Evolutionary conservation across 1,140 invertebrate species (phyloP).

Genomic region (Propsilocerus akamusi): DNA sequence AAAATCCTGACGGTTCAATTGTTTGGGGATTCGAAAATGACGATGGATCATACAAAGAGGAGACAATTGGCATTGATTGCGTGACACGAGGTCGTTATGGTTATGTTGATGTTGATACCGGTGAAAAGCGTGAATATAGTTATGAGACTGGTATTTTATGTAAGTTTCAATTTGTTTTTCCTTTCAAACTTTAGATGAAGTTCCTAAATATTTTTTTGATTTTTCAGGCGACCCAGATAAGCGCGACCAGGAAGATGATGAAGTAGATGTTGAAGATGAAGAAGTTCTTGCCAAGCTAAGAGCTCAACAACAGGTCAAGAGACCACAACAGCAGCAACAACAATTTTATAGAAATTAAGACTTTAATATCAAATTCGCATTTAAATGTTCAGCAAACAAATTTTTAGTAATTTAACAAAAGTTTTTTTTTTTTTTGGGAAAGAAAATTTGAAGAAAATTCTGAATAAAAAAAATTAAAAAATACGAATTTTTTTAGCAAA

Average conservation of each 20-base stretch:
- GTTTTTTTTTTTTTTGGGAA: too few relatives aligned
- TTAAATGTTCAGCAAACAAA: background rate
- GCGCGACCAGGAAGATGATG: slow-evolving; percentile 33
- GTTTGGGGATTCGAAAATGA: slow-evolving; percentile 76
- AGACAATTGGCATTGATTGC: slow-evolving; percentile 60
- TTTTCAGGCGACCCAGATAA: slow-evolving; percentile 29
- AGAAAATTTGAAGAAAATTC: background rate
- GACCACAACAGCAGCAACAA: slow-evolving; percentile 10
- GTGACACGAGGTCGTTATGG: slow-evolving; percentile 31
- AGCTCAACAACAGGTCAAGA: slow-evolving; percentile 33
- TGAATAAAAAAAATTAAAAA: background rate
- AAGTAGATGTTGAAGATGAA: slow-evolving; percentile 42
- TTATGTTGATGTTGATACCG: slow-evolving; percentile 66
- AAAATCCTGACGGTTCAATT: slow-evolving; percentile 63
- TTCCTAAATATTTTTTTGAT: background rate
- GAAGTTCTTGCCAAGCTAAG: slow-evolving; percentile 43
- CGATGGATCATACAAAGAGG: slow-evolving; percentile 55
- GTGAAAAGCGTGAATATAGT: slow-evolving; percentile 46
- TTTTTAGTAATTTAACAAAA: background rate
- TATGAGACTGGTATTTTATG: slow-evolving; percentile 52
- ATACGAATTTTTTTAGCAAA: too few relatives aligned
- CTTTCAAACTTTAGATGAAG: too few relatives aligned
- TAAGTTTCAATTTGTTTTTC: slow-evolving; percentile 9
- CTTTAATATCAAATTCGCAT: background rate
- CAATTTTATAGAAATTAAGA: slow-evolving; percentile 17